Conservation (phyloP, 1,140 invertebrate species). For the Halesus radiatus region DNA sequence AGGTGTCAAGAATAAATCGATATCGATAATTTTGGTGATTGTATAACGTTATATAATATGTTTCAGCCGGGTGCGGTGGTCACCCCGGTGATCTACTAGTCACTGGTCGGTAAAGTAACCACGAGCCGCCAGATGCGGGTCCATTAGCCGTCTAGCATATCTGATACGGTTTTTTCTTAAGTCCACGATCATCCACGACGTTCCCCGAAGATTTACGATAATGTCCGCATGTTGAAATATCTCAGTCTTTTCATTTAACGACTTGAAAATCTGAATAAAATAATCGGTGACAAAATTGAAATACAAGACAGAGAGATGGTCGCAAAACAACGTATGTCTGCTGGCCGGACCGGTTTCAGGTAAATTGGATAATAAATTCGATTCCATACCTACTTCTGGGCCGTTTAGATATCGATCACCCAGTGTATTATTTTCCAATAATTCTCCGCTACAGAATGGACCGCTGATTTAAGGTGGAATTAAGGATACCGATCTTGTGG, state of each 20-base stretch:
- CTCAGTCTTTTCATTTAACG: constrained; percentile 46
- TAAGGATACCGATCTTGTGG: background rate
- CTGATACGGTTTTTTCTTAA: constrained; percentile 43
- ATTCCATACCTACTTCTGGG: constrained; percentile 17
- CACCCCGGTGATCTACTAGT: constrained; percentile 17
- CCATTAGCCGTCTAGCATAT: constrained; percentile 41
- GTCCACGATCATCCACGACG: constrained; percentile 37
- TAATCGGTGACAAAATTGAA: constrained; percentile 45
- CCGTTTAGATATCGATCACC: constrained; percentile 49
- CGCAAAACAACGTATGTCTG: constrained; percentile 34
- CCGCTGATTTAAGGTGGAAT: constrained; percentile 15
- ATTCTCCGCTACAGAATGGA: constrained; percentile 1
- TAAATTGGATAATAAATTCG: constrained; percentile 48
- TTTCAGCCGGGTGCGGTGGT: background rate
- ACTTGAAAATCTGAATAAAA: constrained; percentile 54
- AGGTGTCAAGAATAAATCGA: too few species aligned
- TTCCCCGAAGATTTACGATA: constrained; percentile 53
- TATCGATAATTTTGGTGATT: too few species aligned
- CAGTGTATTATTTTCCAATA: constrained; percentile 27
- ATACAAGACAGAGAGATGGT: constrained; percentile 11
- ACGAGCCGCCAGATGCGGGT: constrained; percentile 23
- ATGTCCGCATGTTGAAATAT: constrained; percentile 54
- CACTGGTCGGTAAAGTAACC: background rate
- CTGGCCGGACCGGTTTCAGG: constrained; percentile 18
- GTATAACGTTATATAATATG: too few species aligned